Conservation (phyloP, 2,797 vertebrate genomes). For the Notolabrus celidotus region DNA sequence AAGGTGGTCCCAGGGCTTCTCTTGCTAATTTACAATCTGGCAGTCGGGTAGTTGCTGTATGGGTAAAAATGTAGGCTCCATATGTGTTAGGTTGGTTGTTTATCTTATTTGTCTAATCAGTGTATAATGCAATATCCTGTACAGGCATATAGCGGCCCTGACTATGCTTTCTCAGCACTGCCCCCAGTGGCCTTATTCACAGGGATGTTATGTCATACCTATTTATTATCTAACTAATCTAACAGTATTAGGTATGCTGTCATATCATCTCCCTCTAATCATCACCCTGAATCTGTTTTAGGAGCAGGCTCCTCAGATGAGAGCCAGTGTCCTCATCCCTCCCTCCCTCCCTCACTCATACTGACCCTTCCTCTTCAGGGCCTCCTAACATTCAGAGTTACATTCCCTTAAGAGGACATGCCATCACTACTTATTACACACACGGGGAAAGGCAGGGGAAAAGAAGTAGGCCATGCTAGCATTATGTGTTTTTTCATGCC, state of each 20-base stretch:
- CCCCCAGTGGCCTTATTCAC: background rate
- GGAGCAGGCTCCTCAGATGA: constrained; percentile 17
- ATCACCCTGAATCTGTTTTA: constrained; percentile 12
- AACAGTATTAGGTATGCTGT: background rate
- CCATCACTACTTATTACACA: constrained; percentile 81
- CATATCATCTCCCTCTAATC: constrained; percentile 6
- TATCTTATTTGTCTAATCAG: no score
- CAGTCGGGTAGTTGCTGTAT: no score
- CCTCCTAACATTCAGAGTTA: constrained; percentile 61
- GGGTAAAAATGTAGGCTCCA: no score
- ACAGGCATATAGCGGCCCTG: constrained; percentile 2
- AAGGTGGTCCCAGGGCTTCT: no score
- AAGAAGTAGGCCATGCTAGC: constrained; percentile 74
- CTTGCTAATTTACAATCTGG: no score
- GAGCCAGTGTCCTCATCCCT: constrained; percentile 17
- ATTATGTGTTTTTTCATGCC: constrained; percentile 75
- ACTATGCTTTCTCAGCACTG: constrained; percentile 5
- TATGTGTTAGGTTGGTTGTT: no score
- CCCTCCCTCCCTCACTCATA: background rate
- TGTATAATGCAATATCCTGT: background rate
- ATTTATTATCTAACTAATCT: background rate
- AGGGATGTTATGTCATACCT: constrained; percentile 6
- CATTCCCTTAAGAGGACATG: constrained; percentile 79
- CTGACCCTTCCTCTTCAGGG: constrained; percentile 60
- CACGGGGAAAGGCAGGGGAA: constrained; percentile 59